Base-by-base conservation (phyloP, 1,140 invertebrate species). In the Drosophila kanapiae region DNA sequence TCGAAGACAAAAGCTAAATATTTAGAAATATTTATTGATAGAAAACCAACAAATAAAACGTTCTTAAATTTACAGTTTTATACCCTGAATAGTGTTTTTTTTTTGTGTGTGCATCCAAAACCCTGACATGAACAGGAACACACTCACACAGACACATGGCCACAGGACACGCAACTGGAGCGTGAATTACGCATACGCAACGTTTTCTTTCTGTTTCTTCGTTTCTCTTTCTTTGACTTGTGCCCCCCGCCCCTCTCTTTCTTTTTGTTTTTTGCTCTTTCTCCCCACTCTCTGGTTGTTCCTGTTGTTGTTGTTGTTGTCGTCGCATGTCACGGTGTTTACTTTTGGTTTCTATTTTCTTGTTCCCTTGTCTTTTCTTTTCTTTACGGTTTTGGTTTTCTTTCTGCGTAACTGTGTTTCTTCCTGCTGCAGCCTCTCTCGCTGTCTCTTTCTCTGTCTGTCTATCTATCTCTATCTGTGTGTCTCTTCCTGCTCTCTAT, bases 101-200 rank as follows among this genome's bases (percentile, higher is more conserved):
- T 54, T 10, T 38, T 14, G 16, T 35, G 2, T 10, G 51, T 54
- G 51, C 14, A 54, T 54, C 13, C 51, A 54, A 62, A 59, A 45
- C 38, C 23, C 38, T 57, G 35, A 53, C 8, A 70, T 16, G 51
- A 54, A 70, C 45, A 62, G 40, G 67, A 23, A 54, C 10, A 63
- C 38, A 72, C 62, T 61, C 48, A 33, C 47, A 48, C 48, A 61
- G 38, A 47, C 35, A 79, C 47, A 75, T 45, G 33, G 48, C 61
- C 31, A 60, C 58, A 83, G 80, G 57, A 80, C 59, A 88, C 80
- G 81, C 85, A 88, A 88, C 78, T 88, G 85, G 85, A 88, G 84
- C 84, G 84, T 88, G 67, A 88, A 88, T 88, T 88, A 88, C 84
- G 84, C 81, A 88, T 88, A 90, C 85, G 85, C 85, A 90, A 88